Evolutionary conservation across 2,888 invertebrate genomes (phyloP).

Genomic region (Drymonia ruficornis): DNA sequence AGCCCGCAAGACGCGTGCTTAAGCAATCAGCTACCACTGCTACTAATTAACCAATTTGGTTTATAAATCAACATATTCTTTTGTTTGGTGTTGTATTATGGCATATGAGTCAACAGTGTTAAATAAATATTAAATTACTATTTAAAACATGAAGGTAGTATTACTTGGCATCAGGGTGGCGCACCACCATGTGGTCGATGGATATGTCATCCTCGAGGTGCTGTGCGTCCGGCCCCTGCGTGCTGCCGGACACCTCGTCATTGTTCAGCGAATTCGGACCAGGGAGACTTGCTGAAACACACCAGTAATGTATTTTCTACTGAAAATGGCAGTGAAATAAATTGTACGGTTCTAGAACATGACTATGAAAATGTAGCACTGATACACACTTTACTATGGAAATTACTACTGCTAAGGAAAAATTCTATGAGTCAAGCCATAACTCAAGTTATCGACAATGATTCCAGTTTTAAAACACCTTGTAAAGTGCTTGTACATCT

Average conservation of each 20-base stretch:
- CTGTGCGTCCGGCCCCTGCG: constrained; percentile 50
- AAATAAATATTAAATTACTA: too few species aligned
- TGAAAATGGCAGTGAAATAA: neutral
- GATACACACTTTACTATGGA: too few species aligned
- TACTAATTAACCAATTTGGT: too few species aligned
- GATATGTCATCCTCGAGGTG: constrained; percentile 47
- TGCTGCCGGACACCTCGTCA: constrained; percentile 49
- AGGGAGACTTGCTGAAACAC: constrained; percentile 53
- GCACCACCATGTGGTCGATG: constrained; percentile 70
- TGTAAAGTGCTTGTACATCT: neutral
- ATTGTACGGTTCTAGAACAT: too few species aligned
- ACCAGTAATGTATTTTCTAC: neutral
- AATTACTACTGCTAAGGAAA: too few species aligned
- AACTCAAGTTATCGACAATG: neutral
- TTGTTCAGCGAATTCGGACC: constrained; percentile 50
- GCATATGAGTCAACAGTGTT: too few species aligned
- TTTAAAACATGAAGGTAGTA: neutral
- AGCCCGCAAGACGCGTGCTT: too few species aligned
- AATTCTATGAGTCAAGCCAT: too few species aligned
- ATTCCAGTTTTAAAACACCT: neutral
- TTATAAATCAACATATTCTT: neutral
- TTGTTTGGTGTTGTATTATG: too few species aligned
- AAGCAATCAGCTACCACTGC: too few species aligned
- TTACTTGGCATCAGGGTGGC: constrained; percentile 26
- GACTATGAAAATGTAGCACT: too few species aligned